Evolutionary conservation across 2,888 invertebrate species (phyloP).

Genomic region (Odontocerum albicorne): DNA sequence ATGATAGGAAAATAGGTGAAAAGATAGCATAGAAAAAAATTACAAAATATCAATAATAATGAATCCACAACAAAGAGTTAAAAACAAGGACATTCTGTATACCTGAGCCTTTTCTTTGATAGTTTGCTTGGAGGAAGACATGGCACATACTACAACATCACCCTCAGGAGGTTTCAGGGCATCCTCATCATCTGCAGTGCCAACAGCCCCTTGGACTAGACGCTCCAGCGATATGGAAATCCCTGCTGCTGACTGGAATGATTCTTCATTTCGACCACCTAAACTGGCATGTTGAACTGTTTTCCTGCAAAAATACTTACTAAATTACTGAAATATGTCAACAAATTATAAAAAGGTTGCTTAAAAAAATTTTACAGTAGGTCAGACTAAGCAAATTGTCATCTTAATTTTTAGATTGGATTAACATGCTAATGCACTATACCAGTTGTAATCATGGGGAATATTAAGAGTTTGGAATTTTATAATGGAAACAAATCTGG

Average conservation of each 20-base stretch:
- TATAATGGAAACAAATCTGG: no score
- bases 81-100: slow-evolving; percentile 52
- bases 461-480: no score
- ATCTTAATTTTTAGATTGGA: no score
- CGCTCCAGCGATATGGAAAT: slow-evolving; percentile 85
- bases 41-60: slow-evolving; percentile 32
- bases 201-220: slow-evolving; percentile 60
- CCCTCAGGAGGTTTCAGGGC: slow-evolving; percentile 9
- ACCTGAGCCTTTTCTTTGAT: slow-evolving; percentile 50
- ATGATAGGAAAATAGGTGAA: background rate
- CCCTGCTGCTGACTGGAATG: slow-evolving; percentile 66
- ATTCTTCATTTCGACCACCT: slow-evolving; percentile 39
- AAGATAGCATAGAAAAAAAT: background rate
- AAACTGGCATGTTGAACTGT: slow-evolving; percentile 46
- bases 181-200: slow-evolving; percentile 50
- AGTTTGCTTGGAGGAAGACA: slow-evolving; percentile 26
- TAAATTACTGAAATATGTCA: background rate
- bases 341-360: background rate
- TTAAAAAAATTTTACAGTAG: no score
- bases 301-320: slow-evolving; percentile 40
- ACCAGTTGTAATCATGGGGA: no score
- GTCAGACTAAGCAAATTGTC: no score
- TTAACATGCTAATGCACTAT: no score
- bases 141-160: slow-evolving; percentile 32
- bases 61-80: slow-evolving; percentile 64